These are phyloP conservation scores for Troides helena DNA, from an alignment of 2,888 invertebrate genomes.

Conservation along the genomic window DNA sequence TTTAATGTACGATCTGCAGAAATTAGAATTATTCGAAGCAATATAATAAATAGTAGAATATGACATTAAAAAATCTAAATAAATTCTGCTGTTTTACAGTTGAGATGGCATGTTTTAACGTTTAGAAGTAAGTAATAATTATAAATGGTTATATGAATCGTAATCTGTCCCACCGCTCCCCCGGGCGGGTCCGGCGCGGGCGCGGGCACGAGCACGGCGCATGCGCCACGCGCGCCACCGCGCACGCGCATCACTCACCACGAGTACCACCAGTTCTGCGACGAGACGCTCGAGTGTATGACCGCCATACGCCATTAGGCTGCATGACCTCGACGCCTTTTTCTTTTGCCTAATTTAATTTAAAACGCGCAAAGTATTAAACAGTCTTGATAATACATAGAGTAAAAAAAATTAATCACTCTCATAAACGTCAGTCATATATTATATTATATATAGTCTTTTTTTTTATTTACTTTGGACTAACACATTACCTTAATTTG, in stretches of 20 bases:
- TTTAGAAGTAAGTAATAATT: not conserved
- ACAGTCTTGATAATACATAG: too few relatives aligned
- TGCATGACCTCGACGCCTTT: slow-evolving; percentile 61
- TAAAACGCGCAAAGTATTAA: slow-evolving; percentile 9
- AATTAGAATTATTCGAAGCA: too few relatives aligned
- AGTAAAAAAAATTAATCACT: not conserved
- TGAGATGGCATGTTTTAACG: not conserved
- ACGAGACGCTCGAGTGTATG: slow-evolving; percentile 90
- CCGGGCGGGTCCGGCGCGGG: slow-evolving; percentile 37
- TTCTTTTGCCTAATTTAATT: slow-evolving; percentile 31
- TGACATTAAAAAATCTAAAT: too few relatives aligned
- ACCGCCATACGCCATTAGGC: slow-evolving; percentile 32
- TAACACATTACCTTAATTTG: too few relatives aligned
- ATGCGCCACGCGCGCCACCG: slow-evolving; percentile 69
- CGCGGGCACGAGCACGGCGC: slow-evolving; percentile 61
- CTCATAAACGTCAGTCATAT: not conserved
- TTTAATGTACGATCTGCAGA: too few relatives aligned
- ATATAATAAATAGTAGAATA: too few relatives aligned
- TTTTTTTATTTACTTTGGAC: too few relatives aligned
- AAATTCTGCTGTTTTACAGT: not conserved
- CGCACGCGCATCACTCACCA: slow-evolving; percentile 83
- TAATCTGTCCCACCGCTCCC: slow-evolving; percentile 50
- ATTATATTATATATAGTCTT: too few relatives aligned
- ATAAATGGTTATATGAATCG: slow-evolving; percentile 29
- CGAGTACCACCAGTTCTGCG: slow-evolving; percentile 90